Evolutionary conservation across 1,140 invertebrate species (phyloP), one percentile per base, ranked within the genome.

Genomic region (Pogonognathellus flavescens): DNA sequence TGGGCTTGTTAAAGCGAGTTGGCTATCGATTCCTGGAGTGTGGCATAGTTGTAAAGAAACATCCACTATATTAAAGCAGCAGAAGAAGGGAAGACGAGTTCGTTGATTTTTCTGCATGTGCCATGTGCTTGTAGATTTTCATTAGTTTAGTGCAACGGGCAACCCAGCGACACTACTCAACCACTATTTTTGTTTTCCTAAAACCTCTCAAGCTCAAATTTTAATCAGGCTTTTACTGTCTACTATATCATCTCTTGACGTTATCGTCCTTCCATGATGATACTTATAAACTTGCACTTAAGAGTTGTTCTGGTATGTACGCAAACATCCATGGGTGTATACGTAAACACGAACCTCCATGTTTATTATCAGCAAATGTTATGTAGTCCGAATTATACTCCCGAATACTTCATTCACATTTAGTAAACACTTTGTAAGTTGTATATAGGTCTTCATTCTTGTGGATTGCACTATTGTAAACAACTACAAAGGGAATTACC

Each of bases 151-250:
- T 76, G 70, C 41, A 49, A 31, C 25, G 49, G n/a, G 49, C 25
- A 76, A 76, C 31, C 70, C 70, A 50, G 41, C 25, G 31, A 50
- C 70, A 16, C 5, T 41, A 70, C 66, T 70, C 22, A 50, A 76
- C 70, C 70, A 76, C 41, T 76, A 76, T 76, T 76, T 76, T 76
- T 76, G 70, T 76, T 76, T 76, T 76, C 70, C 70, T 41, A 76
- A 76, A 76, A 76, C 70, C 70, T 76, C 41, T 76, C 70, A 16
- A 50, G 70, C 70, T 76, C 70, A 76, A 76, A 76, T 76, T 76
- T 76, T 76, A 76, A 76, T 76, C 70, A 76, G 70, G 1, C 70
- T 76, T 41, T 50, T 31, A 13, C 41, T 50, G 70, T 76, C 62
- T 66, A 16, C 11, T 76, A 25, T 76, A 76, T 76, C 70, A 76